These are phyloP conservation scores for Artemisiospiza belli DNA, from an alignment of 2,113 vertebrate genomes.

Conservation along the genomic window DNA sequence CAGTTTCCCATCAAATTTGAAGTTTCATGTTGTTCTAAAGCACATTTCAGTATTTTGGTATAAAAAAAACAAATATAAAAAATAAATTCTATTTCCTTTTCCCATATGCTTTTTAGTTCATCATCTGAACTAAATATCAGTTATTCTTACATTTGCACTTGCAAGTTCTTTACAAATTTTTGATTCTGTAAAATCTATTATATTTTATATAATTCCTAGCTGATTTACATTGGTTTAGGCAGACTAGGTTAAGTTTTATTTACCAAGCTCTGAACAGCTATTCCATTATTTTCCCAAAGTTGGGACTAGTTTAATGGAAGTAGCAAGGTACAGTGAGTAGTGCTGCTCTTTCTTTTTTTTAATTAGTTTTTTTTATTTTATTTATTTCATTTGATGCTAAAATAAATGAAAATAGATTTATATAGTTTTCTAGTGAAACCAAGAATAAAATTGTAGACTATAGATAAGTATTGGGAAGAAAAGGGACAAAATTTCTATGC, in stretches of 20 bases:
- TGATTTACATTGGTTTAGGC: not conserved
- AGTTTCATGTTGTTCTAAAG: not conserved
- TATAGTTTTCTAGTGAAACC: not conserved
- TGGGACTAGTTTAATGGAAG: not conserved
- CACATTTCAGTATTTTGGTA: not conserved
- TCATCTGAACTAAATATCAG: not conserved
- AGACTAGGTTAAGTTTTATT: not conserved
- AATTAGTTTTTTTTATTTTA: not conserved
- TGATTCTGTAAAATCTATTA: not conserved
- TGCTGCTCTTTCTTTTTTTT: not conserved
- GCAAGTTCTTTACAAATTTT: not conserved
- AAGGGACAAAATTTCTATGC: not conserved
- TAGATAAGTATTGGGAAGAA: not conserved
- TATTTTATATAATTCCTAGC: not conserved
- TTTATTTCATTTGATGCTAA: not conserved
- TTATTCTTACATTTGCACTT: not conserved
- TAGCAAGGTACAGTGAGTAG: not conserved
- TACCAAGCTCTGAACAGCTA: not conserved
- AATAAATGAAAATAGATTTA: not conserved
- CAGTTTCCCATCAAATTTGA: not conserved
- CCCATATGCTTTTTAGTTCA: not conserved
- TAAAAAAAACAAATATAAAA: not conserved
- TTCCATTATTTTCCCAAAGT: not conserved
- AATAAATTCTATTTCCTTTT: not conserved
- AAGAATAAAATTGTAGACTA: not conserved